phyloP scores from a whole-genome alignment of 2,113 vertebrate genomes.

The Eurystomus gularis region DNA sequence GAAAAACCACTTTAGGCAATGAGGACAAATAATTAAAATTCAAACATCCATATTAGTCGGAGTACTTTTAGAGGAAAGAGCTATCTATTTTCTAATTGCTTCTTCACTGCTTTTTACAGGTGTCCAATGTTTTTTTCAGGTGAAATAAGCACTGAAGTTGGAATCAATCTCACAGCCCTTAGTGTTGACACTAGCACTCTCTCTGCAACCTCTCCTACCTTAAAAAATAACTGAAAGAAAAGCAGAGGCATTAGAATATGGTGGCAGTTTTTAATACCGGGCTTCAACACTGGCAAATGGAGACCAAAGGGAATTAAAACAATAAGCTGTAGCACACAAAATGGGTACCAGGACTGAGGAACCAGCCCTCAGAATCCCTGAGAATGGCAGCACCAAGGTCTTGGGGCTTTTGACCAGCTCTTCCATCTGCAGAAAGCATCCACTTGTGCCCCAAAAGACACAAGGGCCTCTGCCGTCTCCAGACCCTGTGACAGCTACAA shows the following conservation, averaged over 20 bases:
- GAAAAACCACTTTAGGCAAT: not conserved
- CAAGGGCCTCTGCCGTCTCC: not conserved
- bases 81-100: not conserved
- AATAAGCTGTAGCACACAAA: not conserved
- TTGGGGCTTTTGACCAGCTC: not conserved
- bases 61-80: not conserved
- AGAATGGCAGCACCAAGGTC: not conserved
- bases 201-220: not conserved
- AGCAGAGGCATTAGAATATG: not conserved
- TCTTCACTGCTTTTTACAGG: not conserved
- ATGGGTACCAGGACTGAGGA: rapidly evolving
- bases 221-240: not conserved
- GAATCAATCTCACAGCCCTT: not conserved
- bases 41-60: not conserved
- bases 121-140: not conserved
- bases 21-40: not conserved
- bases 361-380: not conserved
- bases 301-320: not conserved
- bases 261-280: not conserved
- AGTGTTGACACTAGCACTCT: not conserved
- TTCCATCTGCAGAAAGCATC: not conserved
- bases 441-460: not conserved
- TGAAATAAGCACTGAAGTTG: not conserved
- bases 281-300: not conserved
- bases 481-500: not conserved